Evolutionary conservation across 2,113 vertebrate species (phyloP).

Genomic region (Apodemus speciosus): DNA sequence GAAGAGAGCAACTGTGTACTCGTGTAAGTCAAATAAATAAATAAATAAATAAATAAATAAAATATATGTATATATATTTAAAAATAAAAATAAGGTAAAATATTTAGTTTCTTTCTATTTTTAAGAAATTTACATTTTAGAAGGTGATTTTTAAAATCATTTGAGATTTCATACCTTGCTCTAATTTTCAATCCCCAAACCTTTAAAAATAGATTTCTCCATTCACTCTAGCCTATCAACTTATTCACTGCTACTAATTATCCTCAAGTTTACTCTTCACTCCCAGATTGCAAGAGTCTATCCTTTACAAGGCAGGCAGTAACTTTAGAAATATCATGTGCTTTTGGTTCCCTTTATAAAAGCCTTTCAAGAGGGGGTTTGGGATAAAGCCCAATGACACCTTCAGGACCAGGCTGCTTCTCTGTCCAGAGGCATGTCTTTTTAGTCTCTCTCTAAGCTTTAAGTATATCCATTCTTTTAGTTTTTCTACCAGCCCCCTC

Average conservation of each 20-base stretch:
- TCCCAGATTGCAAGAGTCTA: no score
- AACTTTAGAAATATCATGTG: not conserved
- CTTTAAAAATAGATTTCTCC: constrained; percentile 12
- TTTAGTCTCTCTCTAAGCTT: not conserved
- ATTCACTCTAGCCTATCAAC: not conserved
- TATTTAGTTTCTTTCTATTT: not conserved
- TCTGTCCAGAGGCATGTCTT: not conserved
- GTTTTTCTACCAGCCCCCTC: constrained; percentile 3
- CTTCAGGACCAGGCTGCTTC: not conserved
- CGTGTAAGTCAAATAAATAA: no score
- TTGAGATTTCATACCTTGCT: not conserved
- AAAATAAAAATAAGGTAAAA: not conserved
- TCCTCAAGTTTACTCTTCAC: not conserved
- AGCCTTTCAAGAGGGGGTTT: not conserved
- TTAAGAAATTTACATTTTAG: constrained; percentile 21
- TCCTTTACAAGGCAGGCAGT: not conserved
- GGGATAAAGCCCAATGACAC: not conserved
- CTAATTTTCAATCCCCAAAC: constrained; percentile 3
- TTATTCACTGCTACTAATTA: not conserved
- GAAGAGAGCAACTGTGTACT: no score
- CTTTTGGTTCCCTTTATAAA: not conserved
- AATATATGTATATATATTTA: no score
- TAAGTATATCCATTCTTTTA: not conserved
- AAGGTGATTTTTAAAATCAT: constrained; percentile 9
- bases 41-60: no score